Percentiles rank a stretch among this genome's conserved stretches.
phyloP scores from a whole-genome alignment of 2,888 invertebrate genomes.

The Cerceris ruficornis region DNA sequence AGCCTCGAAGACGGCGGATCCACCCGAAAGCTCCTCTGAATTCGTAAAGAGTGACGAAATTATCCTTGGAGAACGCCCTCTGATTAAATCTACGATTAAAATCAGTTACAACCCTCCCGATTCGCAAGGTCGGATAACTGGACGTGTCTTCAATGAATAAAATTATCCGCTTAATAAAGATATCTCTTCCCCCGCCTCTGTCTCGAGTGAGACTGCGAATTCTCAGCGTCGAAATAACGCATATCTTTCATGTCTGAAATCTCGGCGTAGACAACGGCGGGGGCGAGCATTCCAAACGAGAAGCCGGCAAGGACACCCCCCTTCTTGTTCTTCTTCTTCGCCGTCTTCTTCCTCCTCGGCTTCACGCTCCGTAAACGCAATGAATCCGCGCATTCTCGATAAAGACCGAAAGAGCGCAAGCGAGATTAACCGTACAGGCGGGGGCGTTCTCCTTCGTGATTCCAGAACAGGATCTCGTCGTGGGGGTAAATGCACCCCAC shows the following conservation, averaged over 20 bases:
- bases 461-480: conserved; percentile 42
- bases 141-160: conserved; percentile 17
- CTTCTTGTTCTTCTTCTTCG: neutral
- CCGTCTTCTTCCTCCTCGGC: conserved; percentile 2
- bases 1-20: conserved; percentile 51
- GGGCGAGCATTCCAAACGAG: conserved; percentile 13
- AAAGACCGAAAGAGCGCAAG: conserved; percentile 46
- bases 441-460: conserved; percentile 27
- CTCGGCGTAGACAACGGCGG: conserved; percentile 22
- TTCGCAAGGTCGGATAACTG: neutral
- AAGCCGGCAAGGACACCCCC: neutral
- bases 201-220: neutral
- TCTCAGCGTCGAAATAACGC: conserved; percentile 5
- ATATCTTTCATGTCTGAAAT: conserved; percentile 34
- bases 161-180: conserved; percentile 36
- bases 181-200: neutral
- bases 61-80: conserved; percentile 41
- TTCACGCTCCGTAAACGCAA: conserved; percentile 57
- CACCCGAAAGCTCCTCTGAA: conserved; percentile 37
- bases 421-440: conserved; percentile 55
- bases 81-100: conserved; percentile 57
- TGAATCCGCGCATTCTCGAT: conserved; percentile 46
- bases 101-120: conserved; percentile 19
- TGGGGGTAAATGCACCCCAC: conserved; percentile 37
- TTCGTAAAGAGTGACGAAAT: conserved; percentile 49